These are phyloP conservation scores for Triops longicaudatus DNA, from an alignment of 1,140 invertebrate species.

Conservation along the genomic window DNA sequence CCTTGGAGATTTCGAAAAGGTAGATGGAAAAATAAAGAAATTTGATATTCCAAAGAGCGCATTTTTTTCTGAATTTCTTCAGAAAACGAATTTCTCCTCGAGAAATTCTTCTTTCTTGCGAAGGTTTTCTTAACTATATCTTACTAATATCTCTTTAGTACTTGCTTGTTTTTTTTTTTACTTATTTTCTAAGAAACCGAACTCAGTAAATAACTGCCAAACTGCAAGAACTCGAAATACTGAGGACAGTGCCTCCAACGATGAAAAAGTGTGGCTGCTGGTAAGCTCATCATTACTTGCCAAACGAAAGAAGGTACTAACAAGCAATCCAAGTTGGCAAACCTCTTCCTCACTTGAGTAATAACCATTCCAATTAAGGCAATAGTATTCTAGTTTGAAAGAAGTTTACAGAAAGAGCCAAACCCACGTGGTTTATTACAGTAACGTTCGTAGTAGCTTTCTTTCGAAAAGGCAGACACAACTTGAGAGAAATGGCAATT, in stretches of 20 bases:
- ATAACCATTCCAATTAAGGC: constrained; percentile 1
- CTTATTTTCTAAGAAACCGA: no score
- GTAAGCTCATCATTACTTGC: background rate
- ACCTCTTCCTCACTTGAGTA: background rate
- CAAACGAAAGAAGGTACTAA: background rate
- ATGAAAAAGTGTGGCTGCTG: background rate
- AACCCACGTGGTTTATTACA: background rate
- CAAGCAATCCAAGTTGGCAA: background rate
- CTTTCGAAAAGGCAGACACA: background rate
- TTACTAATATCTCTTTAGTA: no score
- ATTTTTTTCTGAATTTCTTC: no score
- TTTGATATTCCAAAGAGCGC: no score
- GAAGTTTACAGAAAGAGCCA: background rate
- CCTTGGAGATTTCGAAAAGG: background rate
- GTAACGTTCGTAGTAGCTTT: background rate
- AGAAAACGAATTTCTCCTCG: no score
- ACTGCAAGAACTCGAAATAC: background rate
- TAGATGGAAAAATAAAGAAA: background rate
- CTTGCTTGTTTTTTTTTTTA: no score
- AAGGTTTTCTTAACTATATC: no score
- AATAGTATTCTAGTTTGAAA: background rate
- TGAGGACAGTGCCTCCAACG: background rate
- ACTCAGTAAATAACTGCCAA: no score
- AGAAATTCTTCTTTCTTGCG: no score
- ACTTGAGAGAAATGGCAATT: background rate